Evolutionary conservation across 2,888 invertebrate species (phyloP), one percentile per base, ranked within the genome.

Genomic region (Brassicogethes aeneus): DNA sequence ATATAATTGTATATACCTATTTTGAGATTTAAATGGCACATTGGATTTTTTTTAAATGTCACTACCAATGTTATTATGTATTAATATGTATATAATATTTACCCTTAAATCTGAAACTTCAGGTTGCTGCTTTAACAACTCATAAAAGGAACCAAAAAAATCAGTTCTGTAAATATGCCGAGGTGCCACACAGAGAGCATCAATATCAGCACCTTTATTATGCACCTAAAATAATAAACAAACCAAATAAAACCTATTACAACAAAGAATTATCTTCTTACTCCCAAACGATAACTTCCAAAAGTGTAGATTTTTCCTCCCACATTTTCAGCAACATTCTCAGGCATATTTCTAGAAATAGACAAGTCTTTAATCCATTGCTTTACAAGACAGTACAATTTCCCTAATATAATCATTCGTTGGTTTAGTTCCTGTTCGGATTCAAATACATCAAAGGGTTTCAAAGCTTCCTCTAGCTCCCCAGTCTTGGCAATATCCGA

Each of bases 281-380:
- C 97, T 55, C 99, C 89, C 53, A 89, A 76, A 51, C 91, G 75
- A 65, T 97, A 99, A 41, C 97, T 97, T 34, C 99, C 99, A 69
- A 99, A 99, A n/a, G 97, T 99, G 64, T 93, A 99, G 45, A 99
- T 93, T 71, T 96, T 96, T 2, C 99, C 99, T 15, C 97, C 96
- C 42, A 96, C 87, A 51, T 82, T 82, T 40, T 92, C 91, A 1
- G 92, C 90, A 1, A 91, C 82, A 53, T 80, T 85, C 41, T 84
- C 82, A 3, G 97, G 95, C 82, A 97, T 90, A 68, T 94, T 94
- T 69, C 89, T 85, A 50, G 83, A 75, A 40, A 88, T 69, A 34
- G 94, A 92, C 35, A 93, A 82, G 54, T 92, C 88, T 51, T 81
- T 76, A 48, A 99, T 94, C 97, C 97, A 99, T 60, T 87, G 81